Conservation (phyloP, 2,797 vertebrate genomes). For the Cynodonichthys magdalenae region DNA sequence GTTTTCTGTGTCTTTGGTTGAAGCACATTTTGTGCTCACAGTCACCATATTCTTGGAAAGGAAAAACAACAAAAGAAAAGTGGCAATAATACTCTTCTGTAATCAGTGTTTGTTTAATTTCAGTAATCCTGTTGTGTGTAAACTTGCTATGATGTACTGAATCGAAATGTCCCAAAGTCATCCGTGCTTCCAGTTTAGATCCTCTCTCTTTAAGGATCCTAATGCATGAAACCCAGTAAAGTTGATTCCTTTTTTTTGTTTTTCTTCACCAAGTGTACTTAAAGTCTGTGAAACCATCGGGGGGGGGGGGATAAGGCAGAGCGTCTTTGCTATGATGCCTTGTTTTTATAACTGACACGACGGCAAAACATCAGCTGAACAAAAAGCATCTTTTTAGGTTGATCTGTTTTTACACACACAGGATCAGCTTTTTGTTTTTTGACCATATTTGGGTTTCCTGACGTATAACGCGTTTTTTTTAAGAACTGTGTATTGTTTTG, state of each 20-base stretch:
- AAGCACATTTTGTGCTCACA: constrained; percentile 46
- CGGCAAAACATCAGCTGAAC: neutral
- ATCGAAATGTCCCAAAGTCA: constrained; percentile 66
- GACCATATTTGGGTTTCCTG: constrained; percentile 32
- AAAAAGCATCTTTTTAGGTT: constrained; percentile 20
- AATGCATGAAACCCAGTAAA: constrained; percentile 75
- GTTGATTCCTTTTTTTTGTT: constrained; percentile 19
- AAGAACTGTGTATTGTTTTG: constrained; percentile 29
- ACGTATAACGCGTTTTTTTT: constrained; percentile 26
- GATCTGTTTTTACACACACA: constrained; percentile 56
- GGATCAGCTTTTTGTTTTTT: constrained; percentile 53
- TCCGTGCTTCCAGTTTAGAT: constrained; percentile 75
- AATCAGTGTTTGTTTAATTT: constrained; percentile 64
- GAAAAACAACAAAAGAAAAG: constrained; percentile 49
- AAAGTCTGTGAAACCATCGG: constrained; percentile 33
- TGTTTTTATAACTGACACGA: constrained; percentile 24
- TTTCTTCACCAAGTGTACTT: constrained; percentile 81
- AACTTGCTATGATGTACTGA: constrained; percentile 60
- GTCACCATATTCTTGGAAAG: constrained; percentile 36
- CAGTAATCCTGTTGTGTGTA: constrained; percentile 60
- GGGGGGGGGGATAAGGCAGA: constrained; percentile 20
- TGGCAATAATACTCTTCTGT: constrained; percentile 78
- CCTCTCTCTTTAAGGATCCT: constrained; percentile 64
- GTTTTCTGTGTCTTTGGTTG: constrained; percentile 57
- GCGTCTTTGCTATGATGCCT: constrained; percentile 26